phyloP scores from a whole-genome alignment of 2,797 vertebrate species.

The Pogoniulus pusillus region DNA sequence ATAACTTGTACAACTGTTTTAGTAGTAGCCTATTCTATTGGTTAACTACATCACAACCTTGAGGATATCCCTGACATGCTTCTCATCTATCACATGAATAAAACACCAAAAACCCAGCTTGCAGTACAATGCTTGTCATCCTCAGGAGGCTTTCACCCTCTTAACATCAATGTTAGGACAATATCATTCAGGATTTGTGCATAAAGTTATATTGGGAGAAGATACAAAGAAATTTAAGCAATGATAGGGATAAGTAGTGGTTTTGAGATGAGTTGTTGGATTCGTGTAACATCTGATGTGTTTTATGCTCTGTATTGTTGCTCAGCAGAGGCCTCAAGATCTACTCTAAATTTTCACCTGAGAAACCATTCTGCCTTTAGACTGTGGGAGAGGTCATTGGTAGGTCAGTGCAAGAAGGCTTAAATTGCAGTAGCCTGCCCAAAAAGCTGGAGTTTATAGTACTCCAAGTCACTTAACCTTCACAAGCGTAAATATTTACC shows the following conservation, averaged over 20 bases:
- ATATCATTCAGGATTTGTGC: neutral
- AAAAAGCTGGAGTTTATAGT: conserved; percentile 28
- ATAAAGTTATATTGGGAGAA: neutral
- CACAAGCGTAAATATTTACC: conserved; percentile 68
- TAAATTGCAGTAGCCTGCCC: conserved; percentile 30
- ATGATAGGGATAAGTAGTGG: neutral
- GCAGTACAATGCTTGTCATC: neutral
- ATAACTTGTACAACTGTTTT: neutral
- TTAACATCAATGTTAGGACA: neutral
- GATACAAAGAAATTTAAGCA: neutral
- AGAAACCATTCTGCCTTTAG: neutral
- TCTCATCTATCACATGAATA: neutral
- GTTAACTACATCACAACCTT: neutral
- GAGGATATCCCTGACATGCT: neutral
- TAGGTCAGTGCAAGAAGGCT: conserved; percentile 13
- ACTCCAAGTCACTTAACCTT: conserved; percentile 47
- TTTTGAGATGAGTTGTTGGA: neutral
- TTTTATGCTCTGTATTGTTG: neutral
- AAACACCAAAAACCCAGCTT: neutral
- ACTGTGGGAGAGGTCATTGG: conserved; percentile 10
- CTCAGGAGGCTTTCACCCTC: neutral
- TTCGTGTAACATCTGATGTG: neutral
- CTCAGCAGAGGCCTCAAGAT: neutral
- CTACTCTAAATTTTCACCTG: neutral
- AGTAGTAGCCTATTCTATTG: neutral